Percentiles rank a stretch among this genome's conserved stretches.
These are phyloP conservation scores for Lindbergichthys nudifrons DNA, from an alignment of 2,797 vertebrate species.

Conservation along the genomic window DNA sequence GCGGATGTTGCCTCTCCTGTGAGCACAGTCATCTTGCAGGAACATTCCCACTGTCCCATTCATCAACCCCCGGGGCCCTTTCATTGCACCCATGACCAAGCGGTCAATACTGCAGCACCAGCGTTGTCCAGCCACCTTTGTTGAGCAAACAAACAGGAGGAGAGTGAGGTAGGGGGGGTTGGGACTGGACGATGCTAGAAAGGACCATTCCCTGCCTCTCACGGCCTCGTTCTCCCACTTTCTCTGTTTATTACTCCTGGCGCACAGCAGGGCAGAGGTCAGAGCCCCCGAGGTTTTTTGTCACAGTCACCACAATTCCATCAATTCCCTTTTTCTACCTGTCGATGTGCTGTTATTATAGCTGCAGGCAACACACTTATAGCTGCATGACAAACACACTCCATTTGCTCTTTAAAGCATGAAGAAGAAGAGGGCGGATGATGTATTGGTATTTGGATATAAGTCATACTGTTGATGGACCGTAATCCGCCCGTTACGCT, in stretches of 20 bases:
- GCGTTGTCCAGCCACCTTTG: constrained; percentile 75
- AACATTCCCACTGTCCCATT: constrained; percentile 76
- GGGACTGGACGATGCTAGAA: constrained; percentile 84
- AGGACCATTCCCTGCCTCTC: constrained; percentile 65
- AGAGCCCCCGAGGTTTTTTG: constrained; percentile 33
- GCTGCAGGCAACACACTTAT: background rate
- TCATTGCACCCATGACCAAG: constrained; percentile 65
- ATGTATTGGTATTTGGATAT: constrained; percentile 31
- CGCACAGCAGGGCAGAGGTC: constrained; percentile 54
- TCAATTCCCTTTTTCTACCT: constrained; percentile 2
- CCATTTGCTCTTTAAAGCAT: constrained; percentile 6
- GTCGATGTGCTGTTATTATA: constrained; percentile 15
- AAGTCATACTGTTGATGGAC: constrained; percentile 22
- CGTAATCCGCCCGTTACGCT: constrained; percentile 25
- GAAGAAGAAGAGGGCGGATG: constrained; percentile 16
- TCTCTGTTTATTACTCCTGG: constrained; percentile 48
- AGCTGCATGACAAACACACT: constrained; percentile 17
- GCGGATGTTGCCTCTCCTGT: constrained; percentile 36
- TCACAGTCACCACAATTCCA: constrained; percentile 53
- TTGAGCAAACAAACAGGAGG: constrained; percentile 80
- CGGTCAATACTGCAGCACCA: constrained; percentile 74
- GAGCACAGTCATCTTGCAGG: constrained; percentile 78
- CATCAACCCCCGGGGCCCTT: constrained; percentile 45
- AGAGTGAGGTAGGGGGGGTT: constrained; percentile 59
- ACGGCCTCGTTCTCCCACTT: constrained; percentile 59